Evolutionary conservation across 2,797 vertebrate species (phyloP), one percentile per base, ranked within the genome.

Genomic region (Leptodactylus fallax): DNA sequence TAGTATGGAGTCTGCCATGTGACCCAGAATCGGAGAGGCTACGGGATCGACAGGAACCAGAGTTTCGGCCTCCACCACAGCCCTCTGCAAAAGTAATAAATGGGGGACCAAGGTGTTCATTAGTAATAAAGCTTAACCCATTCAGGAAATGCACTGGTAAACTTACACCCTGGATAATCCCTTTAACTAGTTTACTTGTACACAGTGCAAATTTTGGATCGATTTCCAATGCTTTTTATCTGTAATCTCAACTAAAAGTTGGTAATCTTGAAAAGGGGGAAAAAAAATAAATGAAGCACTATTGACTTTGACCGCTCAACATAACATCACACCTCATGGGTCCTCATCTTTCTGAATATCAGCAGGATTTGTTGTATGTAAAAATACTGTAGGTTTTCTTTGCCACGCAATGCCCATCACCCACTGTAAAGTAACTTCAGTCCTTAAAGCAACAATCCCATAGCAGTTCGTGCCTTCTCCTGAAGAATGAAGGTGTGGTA

Each of bases 361-460:
- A 19, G 36, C 36, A 11, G 69, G 69, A 27, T 72, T 72, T 47
- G 69, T 45, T 72, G 8, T 21, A 19, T 72, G 74, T 55, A 53
- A 78, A 53, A 78, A 78, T 16, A 71, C 27, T 17, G 27, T 36
- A 71, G 27, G 69, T 72, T 72, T 72, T 72, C 69, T 72, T 72
- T 45, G 19, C 25, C 14, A 13, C 8, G 12, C 1, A 23, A 77
- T 77, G 14, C 51, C 49, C 74, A 53, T 55, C 36, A 47, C 67
- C 67, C 67, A 71, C 25, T 45, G 4, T 19, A 72, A 17, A 45
- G 21, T 45, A 47, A 72, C 69, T 55, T 16, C 74, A 8, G 6
- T 55, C 21, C 23, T 78, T 78, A 78, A 55, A 78, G n/a, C n/a
- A 78, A 78, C 49, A 53, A 51, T 78, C 51, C n/a, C 49, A 55